Evolutionary conservation across 37 sponge, comb jelly and placozoan species (phyloP).

Genomic region (Beroe forskalii): DNA sequence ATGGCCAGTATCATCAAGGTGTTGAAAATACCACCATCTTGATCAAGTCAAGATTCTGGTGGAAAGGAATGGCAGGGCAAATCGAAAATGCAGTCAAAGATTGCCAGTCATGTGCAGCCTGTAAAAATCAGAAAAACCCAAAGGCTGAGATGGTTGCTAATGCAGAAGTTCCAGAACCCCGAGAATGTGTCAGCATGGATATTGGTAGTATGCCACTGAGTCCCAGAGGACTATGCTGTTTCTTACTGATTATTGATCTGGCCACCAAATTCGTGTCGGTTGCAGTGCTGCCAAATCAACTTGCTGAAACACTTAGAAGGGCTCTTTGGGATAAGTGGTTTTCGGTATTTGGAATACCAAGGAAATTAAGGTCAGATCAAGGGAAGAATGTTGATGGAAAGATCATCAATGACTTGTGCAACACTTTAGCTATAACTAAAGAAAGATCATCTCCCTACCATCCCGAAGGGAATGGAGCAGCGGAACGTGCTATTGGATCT

Average conservation of each 20-base stretch:
- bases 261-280: background rate
- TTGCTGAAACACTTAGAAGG: background rate
- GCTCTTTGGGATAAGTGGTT: background rate
- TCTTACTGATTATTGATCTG: background rate
- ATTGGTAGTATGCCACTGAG: background rate
- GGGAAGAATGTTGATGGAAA: background rate
- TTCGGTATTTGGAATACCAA: background rate
- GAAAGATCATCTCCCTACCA: background rate
- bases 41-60: background rate
- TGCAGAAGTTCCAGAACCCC: background rate
- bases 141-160: background rate
- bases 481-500: background rate
- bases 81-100: background rate
- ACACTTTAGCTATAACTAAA: background rate
- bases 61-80: background rate
- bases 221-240: background rate
- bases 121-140: background rate
- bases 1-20: background rate
- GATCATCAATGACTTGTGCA: background rate
- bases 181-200: background rate
- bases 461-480: background rate
- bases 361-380: background rate
- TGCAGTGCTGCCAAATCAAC: background rate
- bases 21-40: background rate
- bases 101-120: background rate